These are phyloP conservation scores for Nasonia oneida DNA, from an alignment of 2,888 invertebrate genomes.

Conservation along the genomic window DNA sequence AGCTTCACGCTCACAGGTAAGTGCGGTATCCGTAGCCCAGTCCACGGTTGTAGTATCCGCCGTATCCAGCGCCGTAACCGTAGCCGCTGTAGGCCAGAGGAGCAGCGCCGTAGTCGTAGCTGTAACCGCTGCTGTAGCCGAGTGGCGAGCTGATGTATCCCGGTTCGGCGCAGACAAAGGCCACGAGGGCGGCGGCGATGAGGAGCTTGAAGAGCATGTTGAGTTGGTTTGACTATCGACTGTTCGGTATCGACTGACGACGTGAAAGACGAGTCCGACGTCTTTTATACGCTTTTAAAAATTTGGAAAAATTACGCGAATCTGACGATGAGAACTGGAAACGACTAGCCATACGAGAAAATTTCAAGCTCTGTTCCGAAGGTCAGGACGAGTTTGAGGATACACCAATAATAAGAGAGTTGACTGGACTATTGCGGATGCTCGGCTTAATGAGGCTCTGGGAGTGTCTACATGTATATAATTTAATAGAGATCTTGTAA, in stretches of 20 bases:
- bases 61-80: slow-evolving; percentile 11
- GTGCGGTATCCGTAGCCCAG: background rate
- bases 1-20: background rate
- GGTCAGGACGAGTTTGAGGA: background rate
- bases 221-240: background rate
- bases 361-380: background rate
- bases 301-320: background rate
- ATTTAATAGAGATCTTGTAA: background rate
- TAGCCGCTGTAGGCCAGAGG: slow-evolving; percentile 4
- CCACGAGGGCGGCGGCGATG: slow-evolving; percentile 13
- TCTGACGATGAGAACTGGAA: background rate
- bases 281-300: background rate
- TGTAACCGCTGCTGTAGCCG: slow-evolving; percentile 13
- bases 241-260: slow-evolving; percentile 5
- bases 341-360: background rate
- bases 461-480: background rate
- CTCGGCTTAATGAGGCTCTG: background rate
- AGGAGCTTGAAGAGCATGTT: slow-evolving; percentile 37
- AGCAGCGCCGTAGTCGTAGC: slow-evolving; percentile 18
- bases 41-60: background rate
- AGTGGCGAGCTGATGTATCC: background rate
- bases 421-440: background rate
- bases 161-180: slow-evolving; percentile 8
- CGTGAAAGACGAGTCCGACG: background rate
- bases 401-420: background rate